Base-by-base conservation (phyloP, 2,888 invertebrate genomes). In the Chaetogeoica ovagalla region DNA sequence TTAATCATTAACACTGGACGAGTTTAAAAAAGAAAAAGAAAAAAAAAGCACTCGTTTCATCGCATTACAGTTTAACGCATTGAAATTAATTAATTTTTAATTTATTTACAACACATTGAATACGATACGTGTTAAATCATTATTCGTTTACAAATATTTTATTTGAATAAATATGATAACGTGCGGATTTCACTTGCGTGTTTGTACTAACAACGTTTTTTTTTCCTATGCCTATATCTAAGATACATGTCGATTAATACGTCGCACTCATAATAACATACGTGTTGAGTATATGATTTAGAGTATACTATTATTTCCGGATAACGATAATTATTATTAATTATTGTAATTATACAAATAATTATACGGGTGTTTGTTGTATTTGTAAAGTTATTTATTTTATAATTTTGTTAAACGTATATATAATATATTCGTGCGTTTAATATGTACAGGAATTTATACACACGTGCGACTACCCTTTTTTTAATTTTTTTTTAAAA, bases 151-250 rank as follows among this genome's bases (percentile, higher is more conserved):
- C 37, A 52, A 37, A 39, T 71, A n/a, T 39, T 60, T 60, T 66
- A 43, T 75, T 43, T 59, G 8, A 68, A 76, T 76, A 59, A 68
- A 66, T 19, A 17, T 48, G 62, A 71, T 71, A 71, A 57, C 70
- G 9, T 55, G 63, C 63, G 6, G 63, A 71, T 79, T 71, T 79
- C 57, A 79, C 71, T 65, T 30, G 57, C 30, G 11, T 62, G 8
- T 66, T 57, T 39, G 21, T 57, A 55, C 6, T 9, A 8, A 70
- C 1, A 1, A 13, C n/a, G 15, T 7, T 75, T 65, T 75, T 15
- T n/a, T n/a, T 23, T 57, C n/a, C n/a, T n/a, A n/a, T n/a, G n/a
- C n/a, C n/a, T n/a, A n/a, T n/a, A n/a, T n/a, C n/a, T n/a, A 59
- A 66, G 4, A 66, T 43, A 9, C 23, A 30, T 39, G 19, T 39